Evolutionary conservation across 2,113 vertebrate species (phyloP).

Genomic region (Pristiophorus japonicus): DNA sequence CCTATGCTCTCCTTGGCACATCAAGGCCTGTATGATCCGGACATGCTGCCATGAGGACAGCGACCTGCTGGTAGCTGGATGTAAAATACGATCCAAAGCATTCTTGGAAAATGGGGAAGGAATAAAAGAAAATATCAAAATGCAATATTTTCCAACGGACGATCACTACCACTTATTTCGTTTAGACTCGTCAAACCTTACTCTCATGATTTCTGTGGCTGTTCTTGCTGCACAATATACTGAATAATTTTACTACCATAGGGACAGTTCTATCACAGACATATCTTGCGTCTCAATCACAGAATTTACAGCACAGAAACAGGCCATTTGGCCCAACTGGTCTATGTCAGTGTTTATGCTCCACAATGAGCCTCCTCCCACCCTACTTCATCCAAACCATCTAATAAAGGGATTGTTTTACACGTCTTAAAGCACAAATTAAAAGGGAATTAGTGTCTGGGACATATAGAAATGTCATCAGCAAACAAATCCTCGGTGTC

Average conservation of each 20-base stretch:
- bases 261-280: not conserved
- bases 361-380: no score
- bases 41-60: slow-evolving; percentile 76
- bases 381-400: no score
- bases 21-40: slow-evolving; percentile 75
- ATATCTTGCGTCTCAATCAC: not conserved
- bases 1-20: slow-evolving; percentile 78
- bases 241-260: not conserved
- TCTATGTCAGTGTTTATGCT: no score
- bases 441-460: not conserved
- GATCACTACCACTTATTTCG: not conserved
- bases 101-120: slow-evolving; percentile 57
- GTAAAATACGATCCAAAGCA: slow-evolving; percentile 77
- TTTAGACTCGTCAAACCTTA: not conserved
- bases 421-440: not conserved
- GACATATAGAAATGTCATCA: not conserved
- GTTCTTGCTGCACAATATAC: not conserved
- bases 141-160: not conserved
- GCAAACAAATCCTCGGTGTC: not conserved
- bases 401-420: not conserved
- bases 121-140: slow-evolving; percentile 36
- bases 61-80: slow-evolving; percentile 73
- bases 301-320: not conserved
- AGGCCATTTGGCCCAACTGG: no score
- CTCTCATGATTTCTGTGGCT: not conserved